Evolutionary conservation across 2,113 vertebrate species (phyloP), one percentile per base, ranked within the genome.

Genomic region (Opisthocomus hoazin): DNA sequence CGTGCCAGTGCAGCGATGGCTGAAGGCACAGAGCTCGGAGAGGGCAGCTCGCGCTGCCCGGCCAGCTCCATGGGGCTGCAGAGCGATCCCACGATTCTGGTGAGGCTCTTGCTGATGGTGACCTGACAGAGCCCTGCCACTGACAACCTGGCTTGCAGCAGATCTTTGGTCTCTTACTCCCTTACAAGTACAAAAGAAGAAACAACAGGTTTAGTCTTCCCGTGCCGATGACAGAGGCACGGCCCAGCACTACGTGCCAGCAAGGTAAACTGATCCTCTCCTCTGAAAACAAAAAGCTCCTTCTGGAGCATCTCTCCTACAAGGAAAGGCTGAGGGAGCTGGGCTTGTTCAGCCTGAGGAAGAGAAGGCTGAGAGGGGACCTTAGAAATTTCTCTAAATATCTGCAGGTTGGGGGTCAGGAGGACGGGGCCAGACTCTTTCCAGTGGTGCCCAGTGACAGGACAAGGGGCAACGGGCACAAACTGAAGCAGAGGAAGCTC

Each of bases 1-100:
- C 39, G 29, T 66, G 37, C 32, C 48, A 39, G 11, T 11, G 30
- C 39, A 39, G 34, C 4, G 27, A 54, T 39, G 26, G 41, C 11
- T 82, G 51, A 80, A 74, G 50, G 57, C 17, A 61, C 27, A 64
- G 51, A 53, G n/a, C 32, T 37, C 34, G n/a, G n/a, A 70, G 6
- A 65, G 10, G 29, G 12, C 0, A 0, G 30, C 41, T 64, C 45
- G 18, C 2, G 4, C 4, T 68, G 77, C 45, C 63, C 43, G 36
- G 30, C 5, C 57, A 57, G 60, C 41, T 57, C 30, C 1, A 0
- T 0, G 0, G 19, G 24, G 24, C 46, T 85, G 65, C 65, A 53
- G 23, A 70, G 26, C 19, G 6, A 71, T 37, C 20, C 15, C n/a
- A 7, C 2, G 18, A 65, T 9, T 81, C 37, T 43, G 65, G 30